phyloP scores from a whole-genome alignment of 2,113 vertebrate genomes.

The Noturus placidus region DNA sequence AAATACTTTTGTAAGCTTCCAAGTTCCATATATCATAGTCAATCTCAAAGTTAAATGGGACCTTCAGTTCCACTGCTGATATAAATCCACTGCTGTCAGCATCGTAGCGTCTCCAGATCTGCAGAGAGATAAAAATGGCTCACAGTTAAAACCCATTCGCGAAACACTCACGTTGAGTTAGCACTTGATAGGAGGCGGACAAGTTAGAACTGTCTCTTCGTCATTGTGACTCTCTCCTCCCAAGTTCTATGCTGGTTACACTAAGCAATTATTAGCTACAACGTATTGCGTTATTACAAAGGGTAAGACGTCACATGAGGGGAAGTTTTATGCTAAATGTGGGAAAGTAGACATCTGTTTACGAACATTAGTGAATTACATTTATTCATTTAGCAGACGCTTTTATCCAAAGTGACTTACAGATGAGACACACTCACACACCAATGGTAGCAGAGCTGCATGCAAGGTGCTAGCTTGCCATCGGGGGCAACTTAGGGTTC shows the following conservation, averaged over 20 bases:
- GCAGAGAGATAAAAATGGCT: neutral
- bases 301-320: neutral
- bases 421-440: no score
- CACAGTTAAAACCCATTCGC: neutral
- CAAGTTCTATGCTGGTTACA: neutral
- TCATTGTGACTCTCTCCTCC: neutral
- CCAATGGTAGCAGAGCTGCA: no score
- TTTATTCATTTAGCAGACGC: no score
- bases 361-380: neutral
- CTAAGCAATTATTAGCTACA: neutral
- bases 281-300: neutral
- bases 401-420: no score
- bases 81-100: conserved; percentile 92
- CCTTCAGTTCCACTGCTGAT: conserved; percentile 82
- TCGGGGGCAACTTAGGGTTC: no score
- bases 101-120: conserved; percentile 95
- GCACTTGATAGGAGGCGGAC: neutral
- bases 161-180: neutral
- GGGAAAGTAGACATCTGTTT: neutral
- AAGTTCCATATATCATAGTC: neutral
- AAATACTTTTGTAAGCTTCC: neutral
- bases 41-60: conserved; percentile 51
- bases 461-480: no score
- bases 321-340: neutral
- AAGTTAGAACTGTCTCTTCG: neutral